Percentiles rank a stretch among this genome's conserved stretches.
Conservation (phyloP, 2,113 vertebrate species). For the Pomatostomus ruficeps region DNA sequence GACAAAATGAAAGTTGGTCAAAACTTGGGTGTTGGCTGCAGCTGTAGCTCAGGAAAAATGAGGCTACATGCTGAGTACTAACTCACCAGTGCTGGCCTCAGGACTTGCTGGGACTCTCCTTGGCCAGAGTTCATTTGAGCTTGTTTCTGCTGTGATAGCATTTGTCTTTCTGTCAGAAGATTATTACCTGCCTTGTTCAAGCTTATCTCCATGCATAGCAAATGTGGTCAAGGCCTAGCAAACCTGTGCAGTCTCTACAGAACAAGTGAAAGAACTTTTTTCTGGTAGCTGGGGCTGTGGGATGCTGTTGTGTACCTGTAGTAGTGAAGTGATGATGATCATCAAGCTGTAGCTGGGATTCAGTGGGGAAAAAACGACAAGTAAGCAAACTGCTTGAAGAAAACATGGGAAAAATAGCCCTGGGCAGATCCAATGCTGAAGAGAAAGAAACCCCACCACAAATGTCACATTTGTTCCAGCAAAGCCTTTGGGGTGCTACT, state of each 20-base stretch:
- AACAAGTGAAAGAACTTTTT: neutral
- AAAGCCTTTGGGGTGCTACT: neutral
- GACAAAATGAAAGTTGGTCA: neutral
- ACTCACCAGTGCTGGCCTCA: fast-evolving
- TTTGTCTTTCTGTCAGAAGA: neutral
- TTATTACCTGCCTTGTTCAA: neutral
- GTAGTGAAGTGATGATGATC: neutral
- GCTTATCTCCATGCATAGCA: neutral
- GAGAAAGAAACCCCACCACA: neutral
- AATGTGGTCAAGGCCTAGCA: neutral
- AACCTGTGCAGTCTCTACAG: neutral
- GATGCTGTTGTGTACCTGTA: neutral
- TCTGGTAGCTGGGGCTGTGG: neutral
- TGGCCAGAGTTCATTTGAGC: neutral
- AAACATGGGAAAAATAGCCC: neutral
- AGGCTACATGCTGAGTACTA: neutral
- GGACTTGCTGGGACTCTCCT: neutral
- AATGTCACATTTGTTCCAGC: neutral
- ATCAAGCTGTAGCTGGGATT: neutral
- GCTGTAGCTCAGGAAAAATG: neutral
- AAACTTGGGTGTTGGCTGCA: neutral
- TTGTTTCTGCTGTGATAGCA: neutral
- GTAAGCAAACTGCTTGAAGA: neutral
- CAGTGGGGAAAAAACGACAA: neutral
- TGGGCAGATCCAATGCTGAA: neutral